phyloP scores from a whole-genome alignment of 2,113 vertebrate genomes.

The Nothocercus nigrocapillus region DNA sequence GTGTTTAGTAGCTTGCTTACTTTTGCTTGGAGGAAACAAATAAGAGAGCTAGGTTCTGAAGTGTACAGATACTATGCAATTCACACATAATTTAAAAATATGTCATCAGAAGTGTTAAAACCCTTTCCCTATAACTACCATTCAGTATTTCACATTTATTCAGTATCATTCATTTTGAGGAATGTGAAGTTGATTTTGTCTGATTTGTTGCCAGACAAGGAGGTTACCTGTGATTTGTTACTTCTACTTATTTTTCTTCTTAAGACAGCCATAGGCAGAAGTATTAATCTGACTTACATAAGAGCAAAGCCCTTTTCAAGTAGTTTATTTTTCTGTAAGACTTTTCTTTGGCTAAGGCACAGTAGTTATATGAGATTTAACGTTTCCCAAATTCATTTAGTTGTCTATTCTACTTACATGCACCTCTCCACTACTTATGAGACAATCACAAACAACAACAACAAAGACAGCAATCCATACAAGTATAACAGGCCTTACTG shows the following conservation, averaged over 20 bases:
- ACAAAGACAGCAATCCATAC: background rate
- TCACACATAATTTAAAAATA: background rate
- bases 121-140: background rate
- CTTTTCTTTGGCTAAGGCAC: background rate
- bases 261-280: background rate
- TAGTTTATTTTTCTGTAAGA: background rate
- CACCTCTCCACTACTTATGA: background rate
- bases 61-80: background rate
- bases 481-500: background rate
- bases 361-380: background rate
- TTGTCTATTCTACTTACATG: background rate
- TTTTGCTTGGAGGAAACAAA: background rate
- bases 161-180: background rate
- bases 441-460: background rate
- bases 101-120: background rate
- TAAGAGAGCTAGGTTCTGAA: background rate
- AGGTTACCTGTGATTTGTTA: background rate
- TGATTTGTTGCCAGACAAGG: background rate
- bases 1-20: background rate
- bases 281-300: background rate
- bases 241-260: background rate
- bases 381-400: background rate
- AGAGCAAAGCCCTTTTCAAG: background rate
- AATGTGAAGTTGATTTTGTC: background rate
- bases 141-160: background rate